These are phyloP conservation scores for Chirona hameri DNA, from an alignment of 2,888 invertebrate genomes.

Conservation along the genomic window DNA sequence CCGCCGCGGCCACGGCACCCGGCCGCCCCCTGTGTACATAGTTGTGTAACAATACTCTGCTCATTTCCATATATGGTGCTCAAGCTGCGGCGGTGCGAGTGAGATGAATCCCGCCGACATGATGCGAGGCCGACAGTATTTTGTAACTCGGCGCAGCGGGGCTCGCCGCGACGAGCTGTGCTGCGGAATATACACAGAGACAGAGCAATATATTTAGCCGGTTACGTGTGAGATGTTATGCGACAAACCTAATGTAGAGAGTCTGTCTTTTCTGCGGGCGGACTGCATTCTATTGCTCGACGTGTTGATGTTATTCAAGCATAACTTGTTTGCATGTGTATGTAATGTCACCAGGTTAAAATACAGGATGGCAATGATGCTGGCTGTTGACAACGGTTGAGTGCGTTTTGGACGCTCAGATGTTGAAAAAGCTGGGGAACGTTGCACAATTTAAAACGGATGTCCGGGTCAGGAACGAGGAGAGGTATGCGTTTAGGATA, in stretches of 20 bases:
- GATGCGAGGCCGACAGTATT: neutral
- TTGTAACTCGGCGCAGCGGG: neutral
- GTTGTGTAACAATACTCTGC: neutral
- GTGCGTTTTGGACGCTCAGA: no score
- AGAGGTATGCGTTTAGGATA: no score
- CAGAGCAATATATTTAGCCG: neutral
- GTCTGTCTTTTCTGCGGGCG: neutral
- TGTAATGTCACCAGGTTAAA: neutral
- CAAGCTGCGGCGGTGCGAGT: neutral
- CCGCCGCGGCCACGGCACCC: neutral
- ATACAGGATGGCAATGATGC: neutral
- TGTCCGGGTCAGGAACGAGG: no score
- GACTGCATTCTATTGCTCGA: neutral
- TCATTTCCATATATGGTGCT: conserved; percentile 12
- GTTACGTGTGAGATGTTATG: neutral
- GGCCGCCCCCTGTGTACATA: neutral
- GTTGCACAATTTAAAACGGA: no score
- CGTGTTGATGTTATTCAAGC: neutral
- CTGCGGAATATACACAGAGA: neutral
- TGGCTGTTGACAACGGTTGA: no score
- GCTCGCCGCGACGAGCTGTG: neutral
- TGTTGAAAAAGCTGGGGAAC: no score
- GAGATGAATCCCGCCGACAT: neutral
- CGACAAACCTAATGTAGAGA: neutral
- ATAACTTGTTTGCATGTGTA: conserved; percentile 1